Evolutionary conservation across 2,113 vertebrate species (phyloP).

Genomic region (Chaetorhynchus papuensis): DNA sequence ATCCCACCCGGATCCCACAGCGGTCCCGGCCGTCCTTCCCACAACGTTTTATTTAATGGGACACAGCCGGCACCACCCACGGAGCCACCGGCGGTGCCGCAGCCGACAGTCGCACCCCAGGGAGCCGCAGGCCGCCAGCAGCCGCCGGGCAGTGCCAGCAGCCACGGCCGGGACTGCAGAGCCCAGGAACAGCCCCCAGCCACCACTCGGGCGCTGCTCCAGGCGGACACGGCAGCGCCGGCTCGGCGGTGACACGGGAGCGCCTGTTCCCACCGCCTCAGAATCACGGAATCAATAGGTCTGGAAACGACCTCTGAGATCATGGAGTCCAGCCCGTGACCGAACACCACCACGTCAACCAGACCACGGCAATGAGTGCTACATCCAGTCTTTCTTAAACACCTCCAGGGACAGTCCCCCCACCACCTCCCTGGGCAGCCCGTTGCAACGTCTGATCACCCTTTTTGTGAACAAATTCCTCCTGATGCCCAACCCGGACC

Average conservation of each 20-base stretch:
- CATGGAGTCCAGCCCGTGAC: background rate
- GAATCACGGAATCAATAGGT: background rate
- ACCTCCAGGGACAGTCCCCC: background rate
- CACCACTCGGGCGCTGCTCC: too few species aligned
- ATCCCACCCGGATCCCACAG: background rate
- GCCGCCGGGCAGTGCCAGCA: background rate
- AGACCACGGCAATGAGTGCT: too few species aligned
- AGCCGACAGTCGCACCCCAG: background rate
- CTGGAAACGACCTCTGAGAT: background rate
- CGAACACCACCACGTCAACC: rapidly evolving
- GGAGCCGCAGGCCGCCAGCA: background rate
- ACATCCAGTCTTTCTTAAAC: background rate
- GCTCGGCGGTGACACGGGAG: too few species aligned
- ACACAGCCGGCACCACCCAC: rapidly evolving
- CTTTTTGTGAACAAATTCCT: too few species aligned
- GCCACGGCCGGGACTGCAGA: rapidly evolving
- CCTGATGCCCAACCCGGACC: background rate
- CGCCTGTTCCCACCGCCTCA: background rate
- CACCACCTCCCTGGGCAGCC: too few species aligned
- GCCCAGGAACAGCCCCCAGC: too few species aligned
- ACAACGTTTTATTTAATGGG: rapidly evolving
- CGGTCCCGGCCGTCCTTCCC: rapidly evolving
- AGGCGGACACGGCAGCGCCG: background rate
- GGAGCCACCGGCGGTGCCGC: background rate
- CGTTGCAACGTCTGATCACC: background rate